These are phyloP conservation scores for Nyleta sp. DNA, from an alignment of 2,888 invertebrate genomes.

Conservation along the genomic window DNA sequence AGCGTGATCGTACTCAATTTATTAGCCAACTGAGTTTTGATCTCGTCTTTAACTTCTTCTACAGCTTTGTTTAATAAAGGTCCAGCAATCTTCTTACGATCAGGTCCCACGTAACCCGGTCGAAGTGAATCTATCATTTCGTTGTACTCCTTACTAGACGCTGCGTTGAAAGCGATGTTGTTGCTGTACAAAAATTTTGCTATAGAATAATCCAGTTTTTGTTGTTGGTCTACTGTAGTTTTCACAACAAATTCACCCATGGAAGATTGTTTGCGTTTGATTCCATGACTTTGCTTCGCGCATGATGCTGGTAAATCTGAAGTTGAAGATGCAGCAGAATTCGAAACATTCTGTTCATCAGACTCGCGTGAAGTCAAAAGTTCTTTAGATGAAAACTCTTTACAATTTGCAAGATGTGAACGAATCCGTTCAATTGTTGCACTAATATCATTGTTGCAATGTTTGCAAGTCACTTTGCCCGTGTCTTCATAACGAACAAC, in stretches of 20 bases:
- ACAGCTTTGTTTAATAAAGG: slow-evolving; percentile 18
- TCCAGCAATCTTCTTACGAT: slow-evolving; percentile 18
- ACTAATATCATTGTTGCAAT: slow-evolving; percentile 21
- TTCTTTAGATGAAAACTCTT: slow-evolving; percentile 16
- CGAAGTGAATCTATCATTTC: slow-evolving; percentile 21
- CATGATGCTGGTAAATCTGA: not conserved
- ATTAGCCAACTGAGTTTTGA: not conserved
- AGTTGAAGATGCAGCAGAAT: not conserved
- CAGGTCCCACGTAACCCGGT: slow-evolving; percentile 16
- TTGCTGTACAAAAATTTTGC: slow-evolving; percentile 22
- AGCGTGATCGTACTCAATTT: slow-evolving; percentile 11
- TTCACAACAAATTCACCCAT: slow-evolving; percentile 12
- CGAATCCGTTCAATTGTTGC: slow-evolving; percentile 22
- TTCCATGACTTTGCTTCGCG: not conserved
- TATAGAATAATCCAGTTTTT: slow-evolving; percentile 16
- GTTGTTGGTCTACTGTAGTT: slow-evolving; percentile 18
- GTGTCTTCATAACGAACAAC: slow-evolving; percentile 8
- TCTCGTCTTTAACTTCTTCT: slow-evolving; percentile 8
- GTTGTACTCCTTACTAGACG: slow-evolving; percentile 6
- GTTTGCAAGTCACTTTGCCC: slow-evolving; percentile 19
- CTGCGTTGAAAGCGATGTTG: slow-evolving; percentile 20
- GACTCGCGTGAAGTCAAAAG: not conserved
- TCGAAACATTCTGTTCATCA: not conserved
- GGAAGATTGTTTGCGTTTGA: slow-evolving; percentile 16
- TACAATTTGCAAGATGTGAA: slow-evolving; percentile 22